These are phyloP conservation scores for Syrrhaptes paradoxus DNA, from an alignment of 2,113 vertebrate species.

Conservation along the genomic window DNA sequence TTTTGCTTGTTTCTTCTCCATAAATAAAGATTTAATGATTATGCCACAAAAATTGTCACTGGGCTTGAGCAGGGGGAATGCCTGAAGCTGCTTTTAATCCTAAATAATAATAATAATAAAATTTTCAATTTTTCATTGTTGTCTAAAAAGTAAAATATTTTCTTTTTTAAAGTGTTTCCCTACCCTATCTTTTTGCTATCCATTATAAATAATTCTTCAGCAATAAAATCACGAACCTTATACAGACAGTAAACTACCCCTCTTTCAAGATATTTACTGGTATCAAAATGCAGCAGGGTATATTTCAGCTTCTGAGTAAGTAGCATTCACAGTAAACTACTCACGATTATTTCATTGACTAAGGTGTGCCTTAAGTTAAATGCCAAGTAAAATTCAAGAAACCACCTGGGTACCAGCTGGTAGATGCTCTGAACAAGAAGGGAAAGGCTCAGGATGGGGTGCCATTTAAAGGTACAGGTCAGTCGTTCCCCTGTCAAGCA, in stretches of 20 bases:
- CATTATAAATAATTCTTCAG: neutral
- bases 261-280: neutral
- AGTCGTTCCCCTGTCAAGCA: rapidly evolving
- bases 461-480: neutral
- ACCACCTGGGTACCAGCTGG: neutral
- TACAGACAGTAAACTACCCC: neutral
- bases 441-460: neutral
- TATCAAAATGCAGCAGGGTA: neutral
- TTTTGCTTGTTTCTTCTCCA: neutral
- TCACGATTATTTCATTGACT: neutral
- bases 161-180: neutral
- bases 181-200: neutral
- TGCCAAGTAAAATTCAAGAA: neutral
- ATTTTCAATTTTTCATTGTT: neutral
- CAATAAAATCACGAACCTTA: neutral
- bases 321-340: neutral
- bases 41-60: neutral
- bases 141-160: neutral
- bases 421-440: neutral
- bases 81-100: neutral
- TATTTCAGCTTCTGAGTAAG: neutral
- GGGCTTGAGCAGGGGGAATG: neutral
- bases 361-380: neutral
- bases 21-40: neutral
- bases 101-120: neutral